Evolutionary conservation across 2,113 vertebrate genomes (phyloP).

Genomic region (Papio anubis): DNA sequence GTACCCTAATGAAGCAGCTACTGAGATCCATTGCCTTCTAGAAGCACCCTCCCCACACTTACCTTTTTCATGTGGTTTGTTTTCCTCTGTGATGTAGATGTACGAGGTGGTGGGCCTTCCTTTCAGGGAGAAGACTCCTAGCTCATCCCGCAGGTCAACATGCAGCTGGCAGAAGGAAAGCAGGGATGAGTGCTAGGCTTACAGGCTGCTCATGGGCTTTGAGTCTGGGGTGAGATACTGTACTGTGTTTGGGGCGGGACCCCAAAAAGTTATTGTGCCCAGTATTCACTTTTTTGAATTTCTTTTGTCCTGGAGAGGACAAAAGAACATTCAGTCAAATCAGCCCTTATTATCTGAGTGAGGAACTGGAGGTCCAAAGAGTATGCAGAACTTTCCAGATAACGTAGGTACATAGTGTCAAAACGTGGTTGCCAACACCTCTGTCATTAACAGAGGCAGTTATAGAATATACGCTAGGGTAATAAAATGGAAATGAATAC

Average conservation of each 20-base stretch:
- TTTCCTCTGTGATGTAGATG: slow-evolving; percentile 61
- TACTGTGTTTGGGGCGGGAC: not conserved
- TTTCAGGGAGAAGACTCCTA: slow-evolving; percentile 85
- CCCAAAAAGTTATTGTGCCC: not conserved
- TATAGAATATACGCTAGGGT: not conserved
- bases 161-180: slow-evolving; percentile 83
- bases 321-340: not conserved
- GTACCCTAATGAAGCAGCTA: not conserved
- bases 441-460: not conserved
- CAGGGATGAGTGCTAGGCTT: not conserved
- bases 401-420: not conserved
- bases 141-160: slow-evolving; percentile 87
- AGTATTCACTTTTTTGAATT: not conserved
- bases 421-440: not conserved
- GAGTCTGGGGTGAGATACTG: not conserved
- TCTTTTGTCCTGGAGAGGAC: not conserved
- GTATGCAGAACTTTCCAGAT: not conserved
- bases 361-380: not conserved
- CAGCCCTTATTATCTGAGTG: not conserved
- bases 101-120: slow-evolving; percentile 78
- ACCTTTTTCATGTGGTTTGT: slow-evolving; percentile 60
- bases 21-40: not conserved
- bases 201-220: not conserved
- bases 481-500: not conserved
- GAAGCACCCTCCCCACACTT: not conserved